Conservation (phyloP, 2,797 vertebrate genomes). For the Peromyscus melanophrys region DNA sequence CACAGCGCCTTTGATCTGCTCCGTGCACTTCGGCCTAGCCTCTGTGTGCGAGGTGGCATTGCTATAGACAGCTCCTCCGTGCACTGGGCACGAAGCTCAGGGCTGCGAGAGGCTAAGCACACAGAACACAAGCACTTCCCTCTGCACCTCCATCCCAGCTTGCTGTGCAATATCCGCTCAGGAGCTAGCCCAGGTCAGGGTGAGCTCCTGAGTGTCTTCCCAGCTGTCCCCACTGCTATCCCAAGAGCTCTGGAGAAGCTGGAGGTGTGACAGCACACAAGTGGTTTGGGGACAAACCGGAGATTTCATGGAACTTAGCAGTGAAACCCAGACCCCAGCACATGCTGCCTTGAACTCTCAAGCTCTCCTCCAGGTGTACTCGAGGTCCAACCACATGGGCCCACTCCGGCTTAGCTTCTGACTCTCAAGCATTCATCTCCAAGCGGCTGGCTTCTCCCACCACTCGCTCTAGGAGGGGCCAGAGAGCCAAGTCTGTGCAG, state of each 20-base stretch:
- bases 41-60: neutral
- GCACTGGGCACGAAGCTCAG: neutral
- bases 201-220: neutral
- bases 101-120: accelerated
- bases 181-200: neutral
- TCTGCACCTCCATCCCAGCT: neutral
- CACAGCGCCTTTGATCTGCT: neutral
- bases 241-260: neutral
- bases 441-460: neutral
- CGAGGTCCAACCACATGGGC: too few relatives aligned
- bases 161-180: too few relatives aligned
- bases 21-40: neutral
- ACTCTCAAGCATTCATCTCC: neutral
- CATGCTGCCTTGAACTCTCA: too few relatives aligned
- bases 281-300: neutral
- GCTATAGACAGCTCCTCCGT: too few relatives aligned
- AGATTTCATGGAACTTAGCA: too few relatives aligned
- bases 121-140: accelerated
- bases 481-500: neutral
- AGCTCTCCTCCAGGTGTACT: too few relatives aligned
- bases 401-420: accelerated
- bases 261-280: neutral
- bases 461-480: neutral
- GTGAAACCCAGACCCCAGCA: neutral
- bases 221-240: neutral